Evolutionary conservation across 2,113 vertebrate genomes (phyloP), one percentile per base, ranked within the genome.

Genomic region (Malurus alboscapulatus): DNA sequence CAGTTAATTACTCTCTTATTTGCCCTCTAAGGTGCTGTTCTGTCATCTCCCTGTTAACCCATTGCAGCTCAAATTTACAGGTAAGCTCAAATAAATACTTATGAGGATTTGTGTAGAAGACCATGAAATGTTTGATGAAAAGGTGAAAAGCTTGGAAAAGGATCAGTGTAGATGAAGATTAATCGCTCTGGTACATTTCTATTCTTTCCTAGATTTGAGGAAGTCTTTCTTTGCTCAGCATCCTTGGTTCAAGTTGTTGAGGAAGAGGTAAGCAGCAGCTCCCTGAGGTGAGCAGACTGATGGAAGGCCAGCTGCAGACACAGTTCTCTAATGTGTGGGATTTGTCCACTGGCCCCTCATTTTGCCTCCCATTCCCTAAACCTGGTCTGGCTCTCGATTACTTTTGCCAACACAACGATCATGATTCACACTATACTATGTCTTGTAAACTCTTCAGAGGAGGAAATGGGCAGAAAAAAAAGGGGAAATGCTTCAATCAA

Each of bases 31-130:
- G n/a, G 32, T 68, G 58, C 17, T 88, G 6, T 87, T 92, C 78
- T 91, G 57, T 27, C 54, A 74, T 59, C 51, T 83, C 17, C 17
- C 26, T 50, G 27, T 90, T 94, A 91, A 96, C 24, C 50, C 26
- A 66, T 79, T 93, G 85, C 68, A 83, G 24, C 12, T 93, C 36
- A 92, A 83, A 87, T 90, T 93, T 84, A 47, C n/a, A n/a, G 9
- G 12, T 54, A 66, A 91, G 2, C 17, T 80, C 20, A 75, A 90
- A 71, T 40, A 65, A 6, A 58, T 48, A 36, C 36, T 76, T 82
- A 34, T 32, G 32, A 79, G 45, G 32, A 45, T 27, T 75, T 53
- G 12, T 42, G 14, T 54, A 55, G 42, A 76, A 84, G 50, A 71
- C 25, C 11, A 48, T 32, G 24, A 32, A 59, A 40, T 27, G 5